phyloP scores from a whole-genome alignment of 1,140 invertebrate species.

The Antheraea pernyi region DNA sequence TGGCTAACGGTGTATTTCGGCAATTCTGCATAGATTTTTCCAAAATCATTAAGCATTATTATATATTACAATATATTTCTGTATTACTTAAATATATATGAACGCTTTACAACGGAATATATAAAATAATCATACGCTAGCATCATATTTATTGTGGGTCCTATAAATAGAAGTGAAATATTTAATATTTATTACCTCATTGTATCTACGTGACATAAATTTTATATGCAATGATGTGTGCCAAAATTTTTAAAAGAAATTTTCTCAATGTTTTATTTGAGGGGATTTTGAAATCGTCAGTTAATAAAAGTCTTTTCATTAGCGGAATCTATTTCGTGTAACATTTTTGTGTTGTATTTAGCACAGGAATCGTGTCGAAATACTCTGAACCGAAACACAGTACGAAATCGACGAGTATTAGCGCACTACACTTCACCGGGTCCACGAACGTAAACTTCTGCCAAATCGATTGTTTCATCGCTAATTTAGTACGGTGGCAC shows the following conservation, averaged over 20 bases:
- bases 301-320: slow-evolving; percentile 13
- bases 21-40: no score
- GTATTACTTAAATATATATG: no score
- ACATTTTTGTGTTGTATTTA: slow-evolving; percentile 18
- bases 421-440: slow-evolving; percentile 22
- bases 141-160: no score
- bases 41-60: no score
- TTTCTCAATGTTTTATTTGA: slow-evolving; percentile 14
- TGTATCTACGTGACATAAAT: no score
- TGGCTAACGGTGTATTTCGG: no score
- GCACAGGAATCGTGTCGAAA: slow-evolving; percentile 16
- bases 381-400: slow-evolving; percentile 12
- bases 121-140: no score
- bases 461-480: slow-evolving; percentile 30
- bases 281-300: neutral
- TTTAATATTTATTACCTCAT: no score
- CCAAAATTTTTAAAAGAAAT: neutral
- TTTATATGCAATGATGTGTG: neutral
- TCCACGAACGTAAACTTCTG: slow-evolving; percentile 20
- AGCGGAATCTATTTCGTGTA: slow-evolving; percentile 10
- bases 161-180: no score
- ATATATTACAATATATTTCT: no score
- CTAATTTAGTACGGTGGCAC: slow-evolving; percentile 11
- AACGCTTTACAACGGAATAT: no score
- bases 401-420: slow-evolving; percentile 35